phyloP scores from a whole-genome alignment of 2,113 vertebrate genomes.

The Tenebrosternarchus preto region DNA sequence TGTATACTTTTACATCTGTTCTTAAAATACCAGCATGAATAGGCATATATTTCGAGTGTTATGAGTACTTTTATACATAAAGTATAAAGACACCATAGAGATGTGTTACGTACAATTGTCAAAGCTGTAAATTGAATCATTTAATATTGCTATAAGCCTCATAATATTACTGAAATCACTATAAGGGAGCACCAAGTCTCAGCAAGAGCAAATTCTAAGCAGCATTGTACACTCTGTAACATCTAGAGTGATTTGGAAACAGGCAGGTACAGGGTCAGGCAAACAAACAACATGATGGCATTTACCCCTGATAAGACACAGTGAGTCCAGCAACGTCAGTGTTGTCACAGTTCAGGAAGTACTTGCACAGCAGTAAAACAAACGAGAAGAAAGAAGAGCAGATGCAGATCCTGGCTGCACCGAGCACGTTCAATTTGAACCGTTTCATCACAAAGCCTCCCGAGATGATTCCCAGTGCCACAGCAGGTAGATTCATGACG shows the following conservation, averaged over 20 bases:
- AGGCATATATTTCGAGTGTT: no score
- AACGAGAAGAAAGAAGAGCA: constrained; percentile 76
- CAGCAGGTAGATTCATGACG: constrained; percentile 88
- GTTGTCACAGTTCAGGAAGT: constrained; percentile 83
- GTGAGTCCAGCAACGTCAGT: constrained; percentile 86
- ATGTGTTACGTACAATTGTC: no score
- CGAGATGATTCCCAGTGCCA: constrained; percentile 89
- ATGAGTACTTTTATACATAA: no score
- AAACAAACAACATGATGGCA: not conserved
- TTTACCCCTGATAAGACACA: constrained; percentile 84
- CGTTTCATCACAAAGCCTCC: constrained; percentile 89
- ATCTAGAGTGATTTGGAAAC: not conserved
- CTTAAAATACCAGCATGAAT: no score
- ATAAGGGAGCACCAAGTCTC: not conserved
- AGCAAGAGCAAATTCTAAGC: not conserved
- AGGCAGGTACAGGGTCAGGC: not conserved
- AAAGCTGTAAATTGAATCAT: not conserved
- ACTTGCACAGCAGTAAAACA: constrained; percentile 72
- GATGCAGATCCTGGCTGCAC: constrained; percentile 79
- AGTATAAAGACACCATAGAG: no score
- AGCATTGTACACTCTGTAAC: not conserved
- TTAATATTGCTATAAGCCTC: not conserved
- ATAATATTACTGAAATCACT: not conserved
- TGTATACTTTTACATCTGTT: no score
- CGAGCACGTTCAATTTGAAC: constrained; percentile 78